Evolutionary conservation across 2,797 vertebrate species (phyloP).

Genomic region (Peromyscus melanophrys): DNA sequence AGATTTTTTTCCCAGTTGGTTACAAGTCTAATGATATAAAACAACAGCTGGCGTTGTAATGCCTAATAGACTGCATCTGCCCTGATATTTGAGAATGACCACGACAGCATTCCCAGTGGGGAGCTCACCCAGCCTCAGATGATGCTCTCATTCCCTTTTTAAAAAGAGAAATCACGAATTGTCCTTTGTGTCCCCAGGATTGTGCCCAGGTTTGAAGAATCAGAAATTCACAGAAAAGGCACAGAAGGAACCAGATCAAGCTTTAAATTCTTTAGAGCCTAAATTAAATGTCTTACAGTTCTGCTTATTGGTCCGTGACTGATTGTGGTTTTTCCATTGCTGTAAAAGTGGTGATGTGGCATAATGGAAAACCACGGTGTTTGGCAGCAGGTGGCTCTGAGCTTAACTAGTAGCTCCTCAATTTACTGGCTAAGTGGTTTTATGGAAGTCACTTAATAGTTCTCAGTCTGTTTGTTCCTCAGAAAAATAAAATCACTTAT

Average conservation of each 20-base stretch:
- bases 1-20: slow-evolving; percentile 82
- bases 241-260: not conserved
- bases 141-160: not conserved
- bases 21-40: slow-evolving; percentile 81
- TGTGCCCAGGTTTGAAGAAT: not conserved
- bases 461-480: not conserved
- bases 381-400: not conserved
- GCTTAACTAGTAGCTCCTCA: slow-evolving; percentile 34
- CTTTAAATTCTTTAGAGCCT: slow-evolving; percentile 44
- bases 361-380: slow-evolving; percentile 7
- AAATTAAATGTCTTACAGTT: slow-evolving; percentile 24
- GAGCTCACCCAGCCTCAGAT: slow-evolving; percentile 29
- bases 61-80: slow-evolving; percentile 72
- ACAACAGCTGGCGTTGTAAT: slow-evolving; percentile 83
- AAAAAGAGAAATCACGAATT: not conserved
- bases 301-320: not conserved
- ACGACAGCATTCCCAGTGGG: slow-evolving; percentile 41
- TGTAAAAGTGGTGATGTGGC: not conserved
- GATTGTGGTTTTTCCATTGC: slow-evolving; percentile 6
- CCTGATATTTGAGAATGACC: slow-evolving; percentile 78
- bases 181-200: not conserved
- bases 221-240: not conserved
- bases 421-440: not conserved
- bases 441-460: not conserved
- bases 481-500: not conserved